Evolutionary conservation across 2,797 vertebrate species (phyloP).

Genomic region (Aphelocoma californica): DNA sequence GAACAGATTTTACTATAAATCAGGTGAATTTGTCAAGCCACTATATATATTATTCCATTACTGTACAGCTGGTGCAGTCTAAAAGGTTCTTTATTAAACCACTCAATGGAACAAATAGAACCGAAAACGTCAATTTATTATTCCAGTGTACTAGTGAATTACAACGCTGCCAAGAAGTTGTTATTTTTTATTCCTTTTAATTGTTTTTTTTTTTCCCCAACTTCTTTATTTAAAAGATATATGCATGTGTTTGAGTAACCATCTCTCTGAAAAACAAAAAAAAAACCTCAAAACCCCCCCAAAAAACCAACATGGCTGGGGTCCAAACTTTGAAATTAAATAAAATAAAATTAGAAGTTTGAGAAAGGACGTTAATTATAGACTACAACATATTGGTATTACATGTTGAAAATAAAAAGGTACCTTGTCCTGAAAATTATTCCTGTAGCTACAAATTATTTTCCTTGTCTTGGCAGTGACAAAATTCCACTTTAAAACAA

Average conservation of each 20-base stretch:
- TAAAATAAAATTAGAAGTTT: neutral
- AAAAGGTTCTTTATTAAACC: constrained; percentile 6
- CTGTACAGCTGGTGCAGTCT: neutral
- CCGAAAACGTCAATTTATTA: neutral
- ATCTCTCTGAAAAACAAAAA: neutral
- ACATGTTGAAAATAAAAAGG: neutral
- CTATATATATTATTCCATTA: constrained; percentile 3
- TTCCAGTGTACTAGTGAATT: neutral
- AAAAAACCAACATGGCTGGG: accelerated
- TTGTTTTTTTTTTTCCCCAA: neutral
- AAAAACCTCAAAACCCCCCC: neutral
- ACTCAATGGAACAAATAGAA: neutral
- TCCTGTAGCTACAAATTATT: neutral
- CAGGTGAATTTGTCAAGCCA: neutral
- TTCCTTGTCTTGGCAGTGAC: neutral
- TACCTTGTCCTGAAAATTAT: neutral
- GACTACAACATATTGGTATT: neutral
- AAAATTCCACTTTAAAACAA: neutral
- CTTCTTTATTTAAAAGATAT: neutral
- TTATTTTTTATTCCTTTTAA: neutral
- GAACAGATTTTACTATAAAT: neutral
- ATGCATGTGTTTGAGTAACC: neutral
- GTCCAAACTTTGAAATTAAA: neutral
- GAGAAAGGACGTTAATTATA: neutral
- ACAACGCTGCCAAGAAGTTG: neutral